Evolutionary conservation across 2,888 invertebrate genomes (phyloP).

Genomic region (Drosophila kanekoi): DNA sequence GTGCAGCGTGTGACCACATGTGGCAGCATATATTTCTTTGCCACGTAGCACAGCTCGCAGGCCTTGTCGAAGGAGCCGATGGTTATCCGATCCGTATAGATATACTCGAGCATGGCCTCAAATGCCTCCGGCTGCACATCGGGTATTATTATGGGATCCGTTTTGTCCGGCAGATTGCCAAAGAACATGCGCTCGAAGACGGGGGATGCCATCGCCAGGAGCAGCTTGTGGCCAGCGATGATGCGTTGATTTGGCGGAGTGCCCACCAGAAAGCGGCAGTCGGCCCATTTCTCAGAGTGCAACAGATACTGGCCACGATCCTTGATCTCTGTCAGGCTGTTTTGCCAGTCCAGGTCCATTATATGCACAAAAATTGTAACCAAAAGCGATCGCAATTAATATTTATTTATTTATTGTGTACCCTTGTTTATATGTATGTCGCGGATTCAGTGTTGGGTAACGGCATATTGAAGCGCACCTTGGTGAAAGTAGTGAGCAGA

Average conservation of each 20-base stretch:
- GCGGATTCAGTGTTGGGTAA: constrained; percentile 30
- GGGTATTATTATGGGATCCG: constrained; percentile 91
- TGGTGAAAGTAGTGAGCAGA: not conserved
- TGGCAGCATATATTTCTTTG: constrained; percentile 95
- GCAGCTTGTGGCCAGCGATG: constrained; percentile 91
- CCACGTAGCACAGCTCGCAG: constrained; percentile 94
- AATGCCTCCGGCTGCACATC: constrained; percentile 95
- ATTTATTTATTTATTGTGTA: constrained; percentile 52
- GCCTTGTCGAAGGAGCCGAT: constrained; percentile 94
- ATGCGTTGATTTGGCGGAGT: constrained; percentile 91
- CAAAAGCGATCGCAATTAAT: constrained; percentile 10
- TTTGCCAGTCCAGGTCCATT: constrained; percentile 90
- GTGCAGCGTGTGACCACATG: constrained; percentile 93
- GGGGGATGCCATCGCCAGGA: constrained; percentile 94
- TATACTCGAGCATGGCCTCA: constrained; percentile 92
- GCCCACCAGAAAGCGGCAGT: constrained; percentile 93
- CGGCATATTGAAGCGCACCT: not conserved
- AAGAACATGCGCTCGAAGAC: constrained; percentile 96
- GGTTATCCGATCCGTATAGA: constrained; percentile 93
- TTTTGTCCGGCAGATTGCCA: constrained; percentile 92
- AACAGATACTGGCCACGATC: constrained; percentile 91
- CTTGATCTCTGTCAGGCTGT: constrained; percentile 89
- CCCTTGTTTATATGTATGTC: constrained; percentile 45
- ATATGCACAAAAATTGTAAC: not conserved
- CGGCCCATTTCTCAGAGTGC: constrained; percentile 93